A percentile compares a stretch with the other conserved stretches of the same genome.
Conservation (phyloP, 2,797 vertebrate genomes). For the Alcedo quadribrachys region DNA sequence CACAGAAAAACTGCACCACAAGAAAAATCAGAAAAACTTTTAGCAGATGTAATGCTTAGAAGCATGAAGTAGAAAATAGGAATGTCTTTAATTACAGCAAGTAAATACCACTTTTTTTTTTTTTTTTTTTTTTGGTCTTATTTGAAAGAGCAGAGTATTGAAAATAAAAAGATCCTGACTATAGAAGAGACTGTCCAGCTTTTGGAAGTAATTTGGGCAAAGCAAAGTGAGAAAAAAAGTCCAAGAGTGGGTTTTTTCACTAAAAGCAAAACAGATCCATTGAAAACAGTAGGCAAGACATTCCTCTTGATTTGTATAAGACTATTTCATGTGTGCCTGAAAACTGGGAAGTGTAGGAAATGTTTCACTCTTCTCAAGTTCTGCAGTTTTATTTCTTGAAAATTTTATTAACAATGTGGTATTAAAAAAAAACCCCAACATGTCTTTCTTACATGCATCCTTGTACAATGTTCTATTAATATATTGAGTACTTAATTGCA, state of each 20-base stretch:
- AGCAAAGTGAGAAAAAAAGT: neutral
- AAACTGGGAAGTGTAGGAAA: neutral
- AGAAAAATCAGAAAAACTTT: neutral
- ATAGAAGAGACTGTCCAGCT: neutral
- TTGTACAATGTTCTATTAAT: neutral
- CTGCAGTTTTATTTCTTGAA: neutral
- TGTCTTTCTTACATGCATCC: neutral
- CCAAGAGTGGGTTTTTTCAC: fast-evolving
- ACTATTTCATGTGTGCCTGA: neutral
- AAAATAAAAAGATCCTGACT: neutral
- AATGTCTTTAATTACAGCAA: neutral
- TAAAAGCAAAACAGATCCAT: neutral
- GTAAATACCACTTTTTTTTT: neutral
- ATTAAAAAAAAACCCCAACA: neutral
- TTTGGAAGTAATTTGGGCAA: neutral
- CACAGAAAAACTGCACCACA: neutral
- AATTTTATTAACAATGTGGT: neutral
- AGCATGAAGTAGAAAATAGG: neutral
- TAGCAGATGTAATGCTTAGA: neutral
- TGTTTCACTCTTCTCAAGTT: neutral
- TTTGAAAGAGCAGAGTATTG: neutral
- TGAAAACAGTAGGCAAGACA: neutral
- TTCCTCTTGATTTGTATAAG: neutral
- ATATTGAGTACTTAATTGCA: neutral
- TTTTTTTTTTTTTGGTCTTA: neutral